These are phyloP conservation scores for Zenarchopterus dispar DNA, from an alignment of 2,797 vertebrate species.

Conservation along the genomic window DNA sequence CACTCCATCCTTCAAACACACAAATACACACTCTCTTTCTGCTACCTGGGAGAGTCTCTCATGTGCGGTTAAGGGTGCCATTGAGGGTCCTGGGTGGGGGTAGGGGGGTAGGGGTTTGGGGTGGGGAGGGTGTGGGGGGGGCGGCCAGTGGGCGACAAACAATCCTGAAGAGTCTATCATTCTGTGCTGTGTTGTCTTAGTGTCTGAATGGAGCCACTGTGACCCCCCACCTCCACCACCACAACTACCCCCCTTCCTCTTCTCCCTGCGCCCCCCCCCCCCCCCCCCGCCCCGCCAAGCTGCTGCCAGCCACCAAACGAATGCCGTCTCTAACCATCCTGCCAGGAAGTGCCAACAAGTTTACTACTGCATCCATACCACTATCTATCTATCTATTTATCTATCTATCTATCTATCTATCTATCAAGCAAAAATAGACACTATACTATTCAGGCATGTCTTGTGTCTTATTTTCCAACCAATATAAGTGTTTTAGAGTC, in stretches of 20 bases:
- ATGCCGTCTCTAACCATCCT: constrained; percentile 23
- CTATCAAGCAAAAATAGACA: neutral
- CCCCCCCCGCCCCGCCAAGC: constrained; percentile 49
- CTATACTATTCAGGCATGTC: too few relatives aligned
- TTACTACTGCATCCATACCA: constrained; percentile 18
- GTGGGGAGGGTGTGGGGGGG: too few relatives aligned
- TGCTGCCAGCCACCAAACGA: constrained; percentile 40
- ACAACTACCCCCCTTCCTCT: constrained; percentile 27
- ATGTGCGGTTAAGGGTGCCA: constrained; percentile 93
- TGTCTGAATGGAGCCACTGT: constrained; percentile 91
- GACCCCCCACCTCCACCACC: constrained; percentile 86
- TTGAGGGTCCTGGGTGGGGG: constrained; percentile 85
- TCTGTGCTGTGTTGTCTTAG: constrained; percentile 97
- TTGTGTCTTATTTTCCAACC: too few relatives aligned
- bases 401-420: neutral
- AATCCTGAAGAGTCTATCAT: constrained; percentile 98
- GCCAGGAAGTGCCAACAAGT: constrained; percentile 25
- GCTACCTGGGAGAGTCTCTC: constrained; percentile 96
- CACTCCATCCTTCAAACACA: constrained; percentile 56
- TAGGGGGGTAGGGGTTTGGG: too few relatives aligned
- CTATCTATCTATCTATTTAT: neutral
- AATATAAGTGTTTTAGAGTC: too few relatives aligned
- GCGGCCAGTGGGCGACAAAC: constrained; percentile 89
- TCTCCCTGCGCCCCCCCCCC: constrained; percentile 49
- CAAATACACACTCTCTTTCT: constrained; percentile 63